Base-by-base conservation (phyloP, 2,888 invertebrate species). In the Axea sp. region DNA sequence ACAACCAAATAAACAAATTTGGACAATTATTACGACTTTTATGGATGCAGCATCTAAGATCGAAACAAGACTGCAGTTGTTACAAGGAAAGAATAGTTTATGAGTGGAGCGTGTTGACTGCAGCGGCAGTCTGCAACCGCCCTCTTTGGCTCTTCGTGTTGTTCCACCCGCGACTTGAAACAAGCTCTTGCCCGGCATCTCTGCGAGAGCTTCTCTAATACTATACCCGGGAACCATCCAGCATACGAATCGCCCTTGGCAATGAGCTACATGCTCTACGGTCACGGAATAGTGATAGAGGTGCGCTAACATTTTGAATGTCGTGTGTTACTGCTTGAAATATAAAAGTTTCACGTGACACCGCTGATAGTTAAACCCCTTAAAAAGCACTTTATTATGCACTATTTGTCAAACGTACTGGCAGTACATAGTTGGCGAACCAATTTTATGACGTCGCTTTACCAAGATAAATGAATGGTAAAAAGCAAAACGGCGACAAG, bases 241-340 rank as follows among this genome's bases (percentile, higher is more conserved):
- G 76, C 71, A 76, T 76, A 74, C 76, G 64, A 76, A 76, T 75
- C 62, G 72, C 53, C 64, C 68, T 68, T 64, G 67, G 55, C 73
- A 71, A 67, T 72, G 76, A 76, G 73, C 74, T 76, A 74, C 67
- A 68, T 41, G 37, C 24, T 9, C 49, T 49, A 74, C 76, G 71
- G 57, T 26, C 59, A 26, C 28, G 68, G 73, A 67, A 76, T 76
- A 76, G 49, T 64, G 64, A 76, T 76, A 43, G 55, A 55, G 53
- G 14, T 28, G 45, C 22, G 35, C 47, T 31, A 76, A 62, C 45
- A 60, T 69, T 62, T 59, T 60, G 73, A 62, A 71, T 71, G 71
- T 62, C 71, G 39, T 45, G 37, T 31, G 51, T 30, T 49, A 41
- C 72, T 39, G 51, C 26, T 45, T 43, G 45, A 73, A 73, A 73